A percentile compares a stretch with the other conserved stretches of the same genome.
Conservation (phyloP, 2,888 invertebrate species). For the Leucoma salicis region DNA sequence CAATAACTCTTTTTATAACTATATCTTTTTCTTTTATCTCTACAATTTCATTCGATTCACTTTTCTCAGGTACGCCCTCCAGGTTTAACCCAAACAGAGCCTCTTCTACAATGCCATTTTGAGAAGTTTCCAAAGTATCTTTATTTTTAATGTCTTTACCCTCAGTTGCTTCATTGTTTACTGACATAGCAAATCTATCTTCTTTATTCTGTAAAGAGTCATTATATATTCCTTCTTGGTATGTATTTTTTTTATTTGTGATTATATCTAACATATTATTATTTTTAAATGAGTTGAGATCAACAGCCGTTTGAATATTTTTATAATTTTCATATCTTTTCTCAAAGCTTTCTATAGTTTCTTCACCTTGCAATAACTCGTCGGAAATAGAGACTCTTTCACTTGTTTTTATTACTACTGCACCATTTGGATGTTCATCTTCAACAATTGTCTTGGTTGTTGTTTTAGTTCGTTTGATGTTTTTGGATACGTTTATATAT, state of each 20-base stretch:
- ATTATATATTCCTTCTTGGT: too few species aligned
- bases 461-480: conserved; percentile 55
- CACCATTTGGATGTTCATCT: conserved; percentile 70
- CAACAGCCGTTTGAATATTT: conserved; percentile 41
- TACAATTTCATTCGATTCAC: conserved; percentile 35
- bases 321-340: conserved; percentile 43
- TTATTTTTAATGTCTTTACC: background rate
- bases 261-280: too few species aligned
- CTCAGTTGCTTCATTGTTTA: conserved; percentile 5
- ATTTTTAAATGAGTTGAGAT: background rate
- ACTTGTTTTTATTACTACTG: conserved; percentile 61
- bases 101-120: background rate
- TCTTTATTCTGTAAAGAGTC: background rate
- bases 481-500: conserved; percentile 41
- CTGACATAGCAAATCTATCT: background rate
- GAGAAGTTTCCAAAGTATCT: background rate
- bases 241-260: too few species aligned
- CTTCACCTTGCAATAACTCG: conserved; percentile 39
- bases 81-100: conserved; percentile 27
- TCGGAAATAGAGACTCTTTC: conserved; percentile 64
- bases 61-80: conserved; percentile 40
- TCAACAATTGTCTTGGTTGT: conserved; percentile 56
- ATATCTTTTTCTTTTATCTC: conserved; percentile 47
- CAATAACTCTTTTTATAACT: conserved; percentile 47
- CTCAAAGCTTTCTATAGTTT: conserved; percentile 39